These are phyloP conservation scores for Timema cristinae DNA, from an alignment of 2,888 invertebrate genomes.

Conservation along the genomic window DNA sequence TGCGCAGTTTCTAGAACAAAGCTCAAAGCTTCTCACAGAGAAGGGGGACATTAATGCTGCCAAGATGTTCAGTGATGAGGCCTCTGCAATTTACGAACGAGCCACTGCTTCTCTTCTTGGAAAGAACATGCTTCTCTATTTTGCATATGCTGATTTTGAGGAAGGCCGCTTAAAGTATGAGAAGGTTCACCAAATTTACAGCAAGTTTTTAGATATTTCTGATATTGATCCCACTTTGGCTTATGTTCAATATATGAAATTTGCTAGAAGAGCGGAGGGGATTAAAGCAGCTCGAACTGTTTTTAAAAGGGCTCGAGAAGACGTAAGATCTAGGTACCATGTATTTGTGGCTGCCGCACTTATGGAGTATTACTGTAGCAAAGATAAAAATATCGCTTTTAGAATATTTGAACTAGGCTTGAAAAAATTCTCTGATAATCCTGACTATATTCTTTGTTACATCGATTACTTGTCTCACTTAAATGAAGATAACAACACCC, in stretches of 20 bases:
- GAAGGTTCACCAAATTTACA: slow-evolving; percentile 94
- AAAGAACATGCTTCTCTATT: slow-evolving; percentile 90
- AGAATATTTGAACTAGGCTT: slow-evolving; percentile 95
- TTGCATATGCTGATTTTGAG: slow-evolving; percentile 98
- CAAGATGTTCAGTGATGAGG: slow-evolving; percentile 90
- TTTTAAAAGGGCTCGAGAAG: slow-evolving; percentile 94
- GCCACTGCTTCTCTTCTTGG: slow-evolving; percentile 86
- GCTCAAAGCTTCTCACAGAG: slow-evolving; percentile 88
- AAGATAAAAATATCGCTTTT: slow-evolving; percentile 95
- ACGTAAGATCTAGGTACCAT: slow-evolving; percentile 76
- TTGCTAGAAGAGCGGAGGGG: slow-evolving; percentile 93
- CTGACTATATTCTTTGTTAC: slow-evolving; percentile 93
- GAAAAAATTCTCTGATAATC: slow-evolving; percentile 92
- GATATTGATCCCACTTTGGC: slow-evolving; percentile 95
- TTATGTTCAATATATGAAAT: slow-evolving; percentile 99
- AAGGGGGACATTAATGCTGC: slow-evolving; percentile 95
- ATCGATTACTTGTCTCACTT: slow-evolving; percentile 96
- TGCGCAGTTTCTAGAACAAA: slow-evolving; percentile 92
- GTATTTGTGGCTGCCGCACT: slow-evolving; percentile 95
- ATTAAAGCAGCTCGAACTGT: slow-evolving; percentile 93
- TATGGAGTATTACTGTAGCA: slow-evolving; percentile 99
- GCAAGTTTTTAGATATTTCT: slow-evolving; percentile 79
- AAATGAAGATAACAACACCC: slow-evolving; percentile 98
- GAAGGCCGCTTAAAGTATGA: slow-evolving; percentile 95
- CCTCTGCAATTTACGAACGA: slow-evolving; percentile 90